Conservation (phyloP, 2,888 invertebrate genomes). For the Epiblema foenella region DNA sequence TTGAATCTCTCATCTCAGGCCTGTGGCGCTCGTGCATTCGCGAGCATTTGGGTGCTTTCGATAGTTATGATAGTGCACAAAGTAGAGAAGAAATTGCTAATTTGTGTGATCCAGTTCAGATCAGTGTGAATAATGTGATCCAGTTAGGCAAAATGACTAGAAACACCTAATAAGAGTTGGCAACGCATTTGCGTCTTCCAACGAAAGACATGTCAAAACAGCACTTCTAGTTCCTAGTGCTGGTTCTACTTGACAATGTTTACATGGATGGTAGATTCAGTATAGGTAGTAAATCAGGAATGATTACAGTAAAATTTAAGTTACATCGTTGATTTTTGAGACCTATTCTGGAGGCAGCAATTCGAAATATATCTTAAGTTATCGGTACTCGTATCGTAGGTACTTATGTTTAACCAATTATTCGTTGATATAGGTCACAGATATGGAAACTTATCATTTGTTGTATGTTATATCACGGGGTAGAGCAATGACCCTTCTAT, state of each 20-base stretch:
- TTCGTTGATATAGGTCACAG: background rate
- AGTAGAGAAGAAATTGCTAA: background rate
- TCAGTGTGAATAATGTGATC: too few relatives aligned
- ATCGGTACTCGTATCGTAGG: background rate
- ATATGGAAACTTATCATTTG: conserved; percentile 1
- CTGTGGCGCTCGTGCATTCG: background rate
- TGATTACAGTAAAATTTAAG: background rate
- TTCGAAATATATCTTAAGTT: background rate
- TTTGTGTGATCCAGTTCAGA: too few relatives aligned
- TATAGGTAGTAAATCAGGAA: background rate
- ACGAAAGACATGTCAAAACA: background rate
- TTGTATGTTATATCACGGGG: conserved; percentile 39
- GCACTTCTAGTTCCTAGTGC: background rate
- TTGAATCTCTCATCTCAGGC: background rate
- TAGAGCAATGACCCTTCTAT: conserved; percentile 71
- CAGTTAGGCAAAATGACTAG: too few relatives aligned
- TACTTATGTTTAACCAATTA: background rate
- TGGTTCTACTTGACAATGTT: background rate
- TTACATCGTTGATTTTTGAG: too few relatives aligned
- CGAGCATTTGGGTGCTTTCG: background rate
- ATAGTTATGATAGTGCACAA: too few relatives aligned
- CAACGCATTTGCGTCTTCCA: background rate
- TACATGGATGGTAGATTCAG: background rate
- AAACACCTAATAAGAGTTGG: background rate
- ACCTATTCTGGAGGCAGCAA: too few relatives aligned